Percentiles rank a stretch among this genome's conserved stretches.
These are phyloP conservation scores for Hemiprocne comata DNA, from an alignment of 2,113 vertebrate genomes.

Conservation along the genomic window DNA sequence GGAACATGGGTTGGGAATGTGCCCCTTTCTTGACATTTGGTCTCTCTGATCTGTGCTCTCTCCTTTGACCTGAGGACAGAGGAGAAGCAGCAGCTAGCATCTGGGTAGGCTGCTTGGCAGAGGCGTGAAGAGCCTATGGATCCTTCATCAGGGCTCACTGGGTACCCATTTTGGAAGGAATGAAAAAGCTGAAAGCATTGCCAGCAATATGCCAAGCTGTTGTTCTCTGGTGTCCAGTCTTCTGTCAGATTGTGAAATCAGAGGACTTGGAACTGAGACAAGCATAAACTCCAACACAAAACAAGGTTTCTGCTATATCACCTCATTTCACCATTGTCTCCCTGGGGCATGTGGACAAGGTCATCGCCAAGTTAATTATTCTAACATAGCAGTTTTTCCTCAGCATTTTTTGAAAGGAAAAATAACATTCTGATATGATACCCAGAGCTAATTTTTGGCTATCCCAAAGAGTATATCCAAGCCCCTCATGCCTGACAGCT, in stretches of 20 bases:
- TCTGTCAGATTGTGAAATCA: conserved; percentile 5
- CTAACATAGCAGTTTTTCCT: background rate
- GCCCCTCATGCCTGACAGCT: background rate
- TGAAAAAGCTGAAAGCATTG: conserved; percentile 9
- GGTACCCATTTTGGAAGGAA: conserved; percentile 4
- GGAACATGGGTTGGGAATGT: background rate
- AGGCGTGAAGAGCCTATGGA: background rate
- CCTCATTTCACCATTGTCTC: conserved; percentile 39
- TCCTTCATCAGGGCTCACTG: background rate
- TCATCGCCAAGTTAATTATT: background rate
- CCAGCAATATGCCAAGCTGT: conserved; percentile 13
- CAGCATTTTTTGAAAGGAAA: background rate
- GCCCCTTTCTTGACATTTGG: background rate
- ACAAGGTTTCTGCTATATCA: conserved; percentile 10
- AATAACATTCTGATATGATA: background rate
- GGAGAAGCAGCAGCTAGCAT: background rate
- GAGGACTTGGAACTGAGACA: conserved; percentile 39
- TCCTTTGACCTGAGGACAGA: background rate
- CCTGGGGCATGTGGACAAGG: background rate
- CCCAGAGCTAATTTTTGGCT: background rate
- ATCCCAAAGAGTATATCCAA: background rate
- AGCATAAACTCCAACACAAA: conserved; percentile 40
- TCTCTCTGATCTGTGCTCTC: background rate
- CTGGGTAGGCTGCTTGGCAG: conserved; percentile 10
- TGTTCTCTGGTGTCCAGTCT: conserved; percentile 11